These are phyloP conservation scores for Agriopis leucophaearia DNA, from an alignment of 2,888 invertebrate species.

Conservation along the genomic window DNA sequence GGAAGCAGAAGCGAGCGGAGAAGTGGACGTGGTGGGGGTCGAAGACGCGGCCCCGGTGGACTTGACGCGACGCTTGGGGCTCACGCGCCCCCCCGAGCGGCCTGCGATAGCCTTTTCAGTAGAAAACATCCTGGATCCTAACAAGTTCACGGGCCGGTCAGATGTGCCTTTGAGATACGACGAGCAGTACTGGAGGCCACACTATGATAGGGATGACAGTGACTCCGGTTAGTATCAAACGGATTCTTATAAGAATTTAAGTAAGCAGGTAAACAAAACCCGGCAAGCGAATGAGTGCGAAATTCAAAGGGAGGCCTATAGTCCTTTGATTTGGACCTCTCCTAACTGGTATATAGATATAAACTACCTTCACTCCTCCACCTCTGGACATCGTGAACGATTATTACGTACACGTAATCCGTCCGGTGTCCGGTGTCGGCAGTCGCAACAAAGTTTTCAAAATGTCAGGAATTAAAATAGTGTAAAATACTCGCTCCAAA, in stretches of 20 bases:
- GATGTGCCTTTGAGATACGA: conserved; percentile 84
- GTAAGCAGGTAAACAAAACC: neutral
- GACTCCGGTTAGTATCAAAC: conserved; percentile 78
- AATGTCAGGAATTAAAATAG: no score
- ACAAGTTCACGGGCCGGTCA: conserved; percentile 93
- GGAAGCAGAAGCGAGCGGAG: conserved; percentile 74
- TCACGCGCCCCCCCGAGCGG: conserved; percentile 86
- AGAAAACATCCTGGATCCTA: conserved; percentile 96
- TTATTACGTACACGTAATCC: no score
- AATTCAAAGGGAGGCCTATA: neutral
- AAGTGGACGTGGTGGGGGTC: conserved; percentile 81
- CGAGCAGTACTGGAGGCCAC: conserved; percentile 86
- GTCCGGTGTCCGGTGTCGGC: no score
- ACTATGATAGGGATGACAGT: conserved; percentile 86
- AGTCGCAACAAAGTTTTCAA: no score
- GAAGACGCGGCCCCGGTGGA: conserved; percentile 82
- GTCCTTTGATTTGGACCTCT: no score
- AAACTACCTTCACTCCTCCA: no score
- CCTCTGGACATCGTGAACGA: no score
- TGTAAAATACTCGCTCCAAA: no score
- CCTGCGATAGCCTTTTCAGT: conserved; percentile 93
- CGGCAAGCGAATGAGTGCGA: neutral
- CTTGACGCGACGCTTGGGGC: conserved; percentile 81
- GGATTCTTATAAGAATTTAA: conserved; percentile 16
- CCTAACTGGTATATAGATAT: no score